These are phyloP conservation scores for Halictus quadricinctus DNA, from an alignment of 2,888 invertebrate genomes.

Conservation along the genomic window DNA sequence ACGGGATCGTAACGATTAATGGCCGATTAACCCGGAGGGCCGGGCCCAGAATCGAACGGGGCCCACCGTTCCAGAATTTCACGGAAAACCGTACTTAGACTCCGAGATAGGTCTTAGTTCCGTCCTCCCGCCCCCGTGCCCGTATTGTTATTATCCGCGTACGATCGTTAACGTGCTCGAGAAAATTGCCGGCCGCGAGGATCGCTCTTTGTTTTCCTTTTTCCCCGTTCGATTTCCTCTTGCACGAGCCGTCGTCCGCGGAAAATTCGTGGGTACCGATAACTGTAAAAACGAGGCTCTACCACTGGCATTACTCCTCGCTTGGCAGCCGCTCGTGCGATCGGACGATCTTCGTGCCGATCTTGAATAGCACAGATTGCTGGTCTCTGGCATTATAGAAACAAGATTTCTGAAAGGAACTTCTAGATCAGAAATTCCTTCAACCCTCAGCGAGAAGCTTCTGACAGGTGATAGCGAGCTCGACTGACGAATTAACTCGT, in stretches of 20 bases:
- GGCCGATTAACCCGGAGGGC: slow-evolving; percentile 58
- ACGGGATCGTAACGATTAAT: slow-evolving; percentile 65
- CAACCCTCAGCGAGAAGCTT: too few relatives aligned
- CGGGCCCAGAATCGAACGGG: slow-evolving; percentile 1
- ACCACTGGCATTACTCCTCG: slow-evolving; percentile 1
- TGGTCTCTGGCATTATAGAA: neutral
- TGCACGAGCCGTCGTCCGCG: neutral
- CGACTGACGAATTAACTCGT: too few relatives aligned
- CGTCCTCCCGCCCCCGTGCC: neutral
- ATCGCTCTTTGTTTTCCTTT: slow-evolving; percentile 4
- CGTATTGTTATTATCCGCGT: slow-evolving; percentile 26
- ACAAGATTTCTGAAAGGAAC: neutral
- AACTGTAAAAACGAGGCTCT: neutral
- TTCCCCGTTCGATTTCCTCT: neutral
- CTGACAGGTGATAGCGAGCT: too few relatives aligned
- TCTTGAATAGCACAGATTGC: neutral
- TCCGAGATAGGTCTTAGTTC: neutral
- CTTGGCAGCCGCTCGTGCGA: neutral
- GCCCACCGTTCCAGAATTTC: slow-evolving; percentile 48
- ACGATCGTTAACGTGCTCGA: slow-evolving; percentile 30
- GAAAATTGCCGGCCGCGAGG: slow-evolving; percentile 26
- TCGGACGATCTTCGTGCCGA: neutral
- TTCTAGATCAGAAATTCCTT: neutral
- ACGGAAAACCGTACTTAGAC: slow-evolving; percentile 44
- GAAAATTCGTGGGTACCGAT: slow-evolving; percentile 15